phyloP scores from a whole-genome alignment of 2,113 vertebrate genomes.

The Catharus minimus region DNA sequence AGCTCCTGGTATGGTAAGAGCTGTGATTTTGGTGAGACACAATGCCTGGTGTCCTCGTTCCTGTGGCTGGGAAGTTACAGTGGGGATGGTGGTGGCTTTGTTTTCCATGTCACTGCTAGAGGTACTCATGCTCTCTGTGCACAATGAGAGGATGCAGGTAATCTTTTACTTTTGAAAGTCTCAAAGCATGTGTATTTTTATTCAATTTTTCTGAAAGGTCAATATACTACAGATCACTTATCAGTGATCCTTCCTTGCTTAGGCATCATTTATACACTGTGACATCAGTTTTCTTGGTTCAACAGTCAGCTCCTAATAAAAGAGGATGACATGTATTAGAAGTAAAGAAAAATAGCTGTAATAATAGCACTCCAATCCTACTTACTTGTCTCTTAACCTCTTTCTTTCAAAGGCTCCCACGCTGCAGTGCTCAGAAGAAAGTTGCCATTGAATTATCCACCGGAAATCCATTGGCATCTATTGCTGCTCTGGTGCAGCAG shows the following conservation, averaged over 20 bases:
- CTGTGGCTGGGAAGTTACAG: background rate
- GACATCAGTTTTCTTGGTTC: conserved; percentile 53
- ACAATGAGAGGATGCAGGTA: background rate
- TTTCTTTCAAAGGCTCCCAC: conserved; percentile 61
- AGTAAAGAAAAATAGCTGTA: conserved; percentile 67
- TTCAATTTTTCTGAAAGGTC: conserved; percentile 53
- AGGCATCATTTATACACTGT: conserved; percentile 49
- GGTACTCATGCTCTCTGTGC: background rate
- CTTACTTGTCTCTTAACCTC: conserved; percentile 67
- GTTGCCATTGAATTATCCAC: conserved; percentile 48
- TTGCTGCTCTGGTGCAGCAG: conserved; percentile 18
- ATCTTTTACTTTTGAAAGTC: conserved; percentile 31
- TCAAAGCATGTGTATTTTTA: conserved; percentile 13
- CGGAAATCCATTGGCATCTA: conserved; percentile 7
- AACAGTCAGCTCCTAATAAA: conserved; percentile 64
- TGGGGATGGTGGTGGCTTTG: background rate
- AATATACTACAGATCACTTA: conserved; percentile 62
- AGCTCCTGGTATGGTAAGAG: background rate
- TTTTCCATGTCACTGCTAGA: background rate
- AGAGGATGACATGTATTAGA: conserved; percentile 60
- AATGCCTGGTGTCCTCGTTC: background rate
- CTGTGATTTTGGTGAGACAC: background rate
- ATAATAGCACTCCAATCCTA: conserved; percentile 65
- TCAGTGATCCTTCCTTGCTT: conserved; percentile 39
- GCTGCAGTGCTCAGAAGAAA: conserved; percentile 18